Conservation (phyloP, 2,797 vertebrate genomes). For the Pipistrellus pygmaeus region DNA sequence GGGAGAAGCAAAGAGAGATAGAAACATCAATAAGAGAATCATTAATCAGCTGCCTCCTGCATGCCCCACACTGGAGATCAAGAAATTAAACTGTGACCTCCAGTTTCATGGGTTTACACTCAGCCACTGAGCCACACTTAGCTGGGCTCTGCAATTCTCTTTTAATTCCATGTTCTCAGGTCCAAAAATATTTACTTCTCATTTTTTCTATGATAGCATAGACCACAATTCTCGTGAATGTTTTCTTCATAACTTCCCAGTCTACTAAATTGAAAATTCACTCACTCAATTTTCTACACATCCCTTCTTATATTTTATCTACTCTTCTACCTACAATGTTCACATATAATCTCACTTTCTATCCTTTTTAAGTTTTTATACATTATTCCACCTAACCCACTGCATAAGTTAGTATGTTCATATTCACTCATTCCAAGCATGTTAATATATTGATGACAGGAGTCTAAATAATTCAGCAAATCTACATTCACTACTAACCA, state of each 20-base stretch:
- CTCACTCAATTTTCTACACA: not conserved
- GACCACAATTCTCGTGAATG: conserved; percentile 9
- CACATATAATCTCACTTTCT: not conserved
- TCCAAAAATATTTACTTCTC: conserved; percentile 39
- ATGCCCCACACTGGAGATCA: too few species aligned
- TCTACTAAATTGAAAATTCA: conserved; percentile 11
- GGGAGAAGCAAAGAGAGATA: too few species aligned
- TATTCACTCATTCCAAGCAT: not conserved
- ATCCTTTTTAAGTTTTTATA: not conserved
- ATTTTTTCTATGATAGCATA: not conserved
- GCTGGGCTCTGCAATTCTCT: not conserved
- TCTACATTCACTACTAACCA: conserved; percentile 7
- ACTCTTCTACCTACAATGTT: not conserved
- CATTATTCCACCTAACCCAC: not conserved
- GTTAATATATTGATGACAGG: not conserved
- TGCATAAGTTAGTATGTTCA: not conserved
- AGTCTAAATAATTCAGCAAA: conserved; percentile 48
- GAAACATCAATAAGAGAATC: too few species aligned
- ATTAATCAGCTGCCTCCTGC: too few species aligned
- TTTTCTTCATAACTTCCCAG: not conserved
- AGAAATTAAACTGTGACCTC: too few species aligned
- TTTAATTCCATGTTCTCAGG: conserved; percentile 32
- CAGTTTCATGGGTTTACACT: too few species aligned
- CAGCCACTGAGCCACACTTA: too few species aligned
- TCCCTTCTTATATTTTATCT: conserved; percentile 15